Percentiles rank a stretch among this genome's conserved stretches.
phyloP scores from a whole-genome alignment of 2,113 vertebrate species.

The Pseudorasbora parva region DNA sequence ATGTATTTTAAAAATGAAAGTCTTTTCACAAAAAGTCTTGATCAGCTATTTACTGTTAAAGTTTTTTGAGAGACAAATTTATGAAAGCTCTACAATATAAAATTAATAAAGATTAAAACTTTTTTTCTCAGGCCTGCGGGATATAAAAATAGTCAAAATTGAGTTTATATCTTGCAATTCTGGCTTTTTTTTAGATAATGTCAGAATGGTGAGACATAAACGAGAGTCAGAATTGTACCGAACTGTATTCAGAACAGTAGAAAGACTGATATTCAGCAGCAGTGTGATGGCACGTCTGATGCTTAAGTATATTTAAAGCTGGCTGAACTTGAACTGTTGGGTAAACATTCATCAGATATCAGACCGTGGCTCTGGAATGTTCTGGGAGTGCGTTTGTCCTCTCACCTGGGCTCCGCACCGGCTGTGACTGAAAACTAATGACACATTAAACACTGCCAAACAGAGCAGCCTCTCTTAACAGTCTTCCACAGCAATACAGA shows the following conservation, averaged over 20 bases:
- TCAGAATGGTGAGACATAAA: no score
- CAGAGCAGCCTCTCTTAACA: conserved; percentile 49
- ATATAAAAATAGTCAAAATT: no score
- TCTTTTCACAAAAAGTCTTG: neutral
- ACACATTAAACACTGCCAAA: conserved; percentile 48
- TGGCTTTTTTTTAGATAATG: no score
- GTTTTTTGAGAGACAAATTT: neutral
- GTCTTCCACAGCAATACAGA: conserved; percentile 8
- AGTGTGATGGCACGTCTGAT: neutral
- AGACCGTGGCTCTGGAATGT: conserved; percentile 14
- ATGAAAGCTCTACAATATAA: no score
- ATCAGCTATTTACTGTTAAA: neutral
- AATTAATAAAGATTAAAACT: neutral
- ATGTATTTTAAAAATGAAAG: neutral
- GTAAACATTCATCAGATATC: conserved; percentile 1
- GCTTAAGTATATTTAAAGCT: neutral
- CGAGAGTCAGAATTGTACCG: no score
- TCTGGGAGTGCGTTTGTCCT: neutral
- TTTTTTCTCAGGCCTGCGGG: no score
- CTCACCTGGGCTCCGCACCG: conserved; percentile 3
- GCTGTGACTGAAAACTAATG: conserved; percentile 54
- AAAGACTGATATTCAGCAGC: neutral
- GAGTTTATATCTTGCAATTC: no score
- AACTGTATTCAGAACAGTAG: neutral
- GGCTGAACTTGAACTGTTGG: neutral